A percentile compares a stretch with the other conserved stretches of the same genome.
Evolutionary conservation across 2,113 vertebrate genomes (phyloP).

Genomic region (Peucedramus taeniatus): DNA sequence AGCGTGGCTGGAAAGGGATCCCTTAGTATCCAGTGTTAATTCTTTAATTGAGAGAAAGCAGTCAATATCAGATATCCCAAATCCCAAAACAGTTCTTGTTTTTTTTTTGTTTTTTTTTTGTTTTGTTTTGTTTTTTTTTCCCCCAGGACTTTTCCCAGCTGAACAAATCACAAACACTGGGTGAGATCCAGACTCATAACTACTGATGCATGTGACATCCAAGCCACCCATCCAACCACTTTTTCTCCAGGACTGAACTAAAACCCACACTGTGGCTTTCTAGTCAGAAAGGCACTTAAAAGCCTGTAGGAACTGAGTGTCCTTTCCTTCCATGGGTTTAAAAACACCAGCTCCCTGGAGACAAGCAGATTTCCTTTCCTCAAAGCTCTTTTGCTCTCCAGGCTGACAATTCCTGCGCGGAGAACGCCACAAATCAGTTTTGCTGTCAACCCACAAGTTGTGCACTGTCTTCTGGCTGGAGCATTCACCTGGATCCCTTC

Average conservation of each 20-base stretch:
- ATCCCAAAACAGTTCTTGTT: neutral
- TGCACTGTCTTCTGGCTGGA: neutral
- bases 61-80: neutral
- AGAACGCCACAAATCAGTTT: rapidly evolving
- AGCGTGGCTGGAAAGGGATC: neutral
- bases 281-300: too few relatives aligned
- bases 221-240: neutral
- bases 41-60: neutral
- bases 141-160: neutral
- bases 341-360: neutral
- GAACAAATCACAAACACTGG: neutral
- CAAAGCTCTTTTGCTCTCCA: neutral
- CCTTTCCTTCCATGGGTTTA: neutral
- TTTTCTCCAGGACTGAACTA: rapidly evolving
- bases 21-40: neutral
- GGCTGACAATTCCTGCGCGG: neutral
- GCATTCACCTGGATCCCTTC: neutral
- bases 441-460: neutral
- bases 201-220: neutral
- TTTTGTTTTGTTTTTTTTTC: neutral
- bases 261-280: neutral
- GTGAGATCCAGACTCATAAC: neutral
- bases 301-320: neutral
- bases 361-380: neutral
- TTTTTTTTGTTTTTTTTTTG: neutral